Evolutionary conservation across 2,797 vertebrate genomes (phyloP), one percentile per base, ranked within the genome.

Genomic region (Luscinia luscinia): DNA sequence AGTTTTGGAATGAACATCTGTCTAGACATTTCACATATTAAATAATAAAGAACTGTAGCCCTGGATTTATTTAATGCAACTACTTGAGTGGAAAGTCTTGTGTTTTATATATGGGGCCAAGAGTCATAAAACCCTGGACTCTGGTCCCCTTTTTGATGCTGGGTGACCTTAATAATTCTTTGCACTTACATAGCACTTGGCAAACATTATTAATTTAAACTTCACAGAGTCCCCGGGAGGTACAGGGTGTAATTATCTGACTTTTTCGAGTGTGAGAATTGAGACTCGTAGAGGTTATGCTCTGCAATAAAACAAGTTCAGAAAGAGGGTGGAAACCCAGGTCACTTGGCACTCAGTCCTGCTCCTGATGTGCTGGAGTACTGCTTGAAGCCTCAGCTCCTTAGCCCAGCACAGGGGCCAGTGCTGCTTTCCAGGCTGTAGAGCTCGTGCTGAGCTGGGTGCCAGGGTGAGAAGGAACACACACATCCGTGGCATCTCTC

Each of bases 201-300:
- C 58, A 93, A 94, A 90, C 76, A 78, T 75, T 87, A 83, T 70
- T 67, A 91, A 89, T 92, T 95, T 89, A 80, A 93, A 66, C 40
- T 68, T 93, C 79, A 79, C 38, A 55, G 43, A 80, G 69, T 54
- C 51, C 54, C 51, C 3, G 5, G 66, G 73, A 87, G 62, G 61
- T 78, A 68, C 36, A 78, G 51, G 72, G 32, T 85, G 34, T 87
- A 92, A 95, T 96, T 91, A 92, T 80, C 49, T 84, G 68, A 85
- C 45, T 93, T 87, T 90, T 95, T 89, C 84, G 74, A 91, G 72
- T 67, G 61, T 22, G 49, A 63, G 27, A 81, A 85, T 38, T 46
- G 54, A 87, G n/a, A 67, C 49, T 88, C 8, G 7, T 18, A 49
- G 80, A 54, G 80, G 74, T 81, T 86, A 66, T 48, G 49, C 49